Evolutionary conservation across 2,888 invertebrate species (phyloP), one percentile per base, ranked within the genome.

Genomic region (Tinea semifulvella): DNA sequence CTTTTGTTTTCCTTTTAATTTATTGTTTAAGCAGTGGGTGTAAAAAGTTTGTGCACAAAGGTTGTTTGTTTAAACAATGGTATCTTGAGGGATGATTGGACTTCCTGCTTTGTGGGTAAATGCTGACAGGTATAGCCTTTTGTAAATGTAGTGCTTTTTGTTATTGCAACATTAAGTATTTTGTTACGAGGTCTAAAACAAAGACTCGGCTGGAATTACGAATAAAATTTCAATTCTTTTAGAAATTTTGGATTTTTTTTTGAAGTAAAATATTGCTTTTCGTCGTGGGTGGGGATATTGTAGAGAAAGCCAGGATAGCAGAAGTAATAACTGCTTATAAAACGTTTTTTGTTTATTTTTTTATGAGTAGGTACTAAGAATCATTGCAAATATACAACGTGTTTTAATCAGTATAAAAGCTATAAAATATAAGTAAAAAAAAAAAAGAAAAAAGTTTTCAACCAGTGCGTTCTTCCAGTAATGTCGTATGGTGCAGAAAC

Each of bases 1-100:
- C 72, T 70, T 74, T 69, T 60, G 66, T 71, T 72, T 67, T 69
- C 69, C 73, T 66, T 72, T 60, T 67, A 65, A 64, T 71, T 55
- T 65, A 57, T 61, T 63, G 54, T 54, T 63, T 59, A 36, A 36
- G 36, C 10, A 10, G 18, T 36, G 16, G n/a, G 18, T 36, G 16
- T 36, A 36, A 36, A 36, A 18, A 36, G 18, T 16, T 36, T 5
- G 18, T 36, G 18, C 10, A 35, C 14, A 35, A 35, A 35, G 14
- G 35, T 35, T 13, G 25, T 35, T 46, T 50, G 46, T 49, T 52
- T 48, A 59, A 53, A 60, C 56, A 57, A 59, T 53, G 38, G 49
- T 17, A 43, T 49, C 49, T 43, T 51, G 26, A 51, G 53, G 51
- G 51, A 55, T 56, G 57, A 61, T 54, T 59, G 64, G 58, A 53